Evolutionary conservation across 2,888 invertebrate species (phyloP).

Genomic region (Agyllia agylla): DNA sequence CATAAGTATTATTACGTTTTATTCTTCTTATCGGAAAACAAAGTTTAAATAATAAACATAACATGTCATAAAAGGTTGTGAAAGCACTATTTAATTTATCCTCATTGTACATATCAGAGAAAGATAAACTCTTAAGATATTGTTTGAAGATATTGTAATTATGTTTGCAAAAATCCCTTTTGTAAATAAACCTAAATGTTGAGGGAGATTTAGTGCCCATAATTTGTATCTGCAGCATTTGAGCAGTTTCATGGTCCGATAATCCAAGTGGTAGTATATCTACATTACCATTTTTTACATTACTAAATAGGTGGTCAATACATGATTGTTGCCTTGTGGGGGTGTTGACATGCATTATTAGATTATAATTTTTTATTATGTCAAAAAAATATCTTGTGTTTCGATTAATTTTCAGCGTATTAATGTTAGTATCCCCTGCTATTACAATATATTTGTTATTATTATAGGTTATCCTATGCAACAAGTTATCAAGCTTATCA

Average conservation of each 20-base stretch:
- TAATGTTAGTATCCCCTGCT: constrained; percentile 11
- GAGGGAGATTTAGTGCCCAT: too few relatives aligned
- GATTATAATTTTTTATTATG: constrained; percentile 25
- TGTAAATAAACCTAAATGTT: neutral
- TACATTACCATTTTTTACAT: neutral
- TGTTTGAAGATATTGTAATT: neutral
- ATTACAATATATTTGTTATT: neutral
- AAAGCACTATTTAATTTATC: neutral
- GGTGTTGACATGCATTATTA: constrained; percentile 25
- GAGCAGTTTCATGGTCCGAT: constrained; percentile 9
- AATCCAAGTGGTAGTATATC: neutral
- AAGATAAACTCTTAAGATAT: neutral
- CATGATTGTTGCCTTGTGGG: constrained; percentile 44
- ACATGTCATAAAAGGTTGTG: neutral
- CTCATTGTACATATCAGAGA: neutral
- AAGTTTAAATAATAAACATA: neutral
- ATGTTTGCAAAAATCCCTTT: neutral
- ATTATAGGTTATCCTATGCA: neutral
- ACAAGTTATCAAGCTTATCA: neutral
- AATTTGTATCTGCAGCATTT: neutral
- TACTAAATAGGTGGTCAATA: constrained; percentile 45
- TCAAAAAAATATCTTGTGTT: neutral
- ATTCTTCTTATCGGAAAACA: constrained; percentile 12
- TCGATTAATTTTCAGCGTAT: neutral
- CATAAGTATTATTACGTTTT: neutral